phyloP scores from a whole-genome alignment of 2,113 vertebrate genomes.

The Ranitomeya variabilis region DNA sequence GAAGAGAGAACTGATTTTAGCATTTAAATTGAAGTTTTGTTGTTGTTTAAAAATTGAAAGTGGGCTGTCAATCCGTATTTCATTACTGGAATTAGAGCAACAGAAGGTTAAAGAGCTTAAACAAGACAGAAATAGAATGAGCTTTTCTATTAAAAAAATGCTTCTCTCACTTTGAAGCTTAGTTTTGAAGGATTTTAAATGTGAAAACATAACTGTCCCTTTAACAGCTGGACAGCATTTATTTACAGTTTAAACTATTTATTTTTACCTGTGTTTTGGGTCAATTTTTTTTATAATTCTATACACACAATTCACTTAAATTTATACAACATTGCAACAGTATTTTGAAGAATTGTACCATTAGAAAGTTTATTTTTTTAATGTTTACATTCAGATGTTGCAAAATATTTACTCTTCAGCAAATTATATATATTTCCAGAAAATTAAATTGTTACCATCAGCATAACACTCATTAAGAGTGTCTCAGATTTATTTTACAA shows the following conservation, averaged over 20 bases:
- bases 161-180: conserved; percentile 63
- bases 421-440: too few relatives aligned
- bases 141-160: conserved; percentile 62
- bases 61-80: conserved; percentile 64
- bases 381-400: too few relatives aligned
- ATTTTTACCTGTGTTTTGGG: neutral
- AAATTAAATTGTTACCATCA: too few relatives aligned
- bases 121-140: conserved; percentile 67
- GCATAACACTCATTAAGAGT: too few relatives aligned
- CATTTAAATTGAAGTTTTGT: conserved; percentile 25
- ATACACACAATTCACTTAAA: neutral
- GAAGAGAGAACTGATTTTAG: neutral
- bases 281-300: neutral
- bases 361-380: too few relatives aligned
- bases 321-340: too few relatives aligned
- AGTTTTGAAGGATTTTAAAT: conserved; percentile 53
- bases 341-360: too few relatives aligned
- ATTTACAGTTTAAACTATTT: conserved; percentile 13
- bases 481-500: too few relatives aligned
- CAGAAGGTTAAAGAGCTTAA: conserved; percentile 70
- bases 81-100: conserved; percentile 66
- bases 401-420: too few relatives aligned
- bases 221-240: conserved; percentile 22
- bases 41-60: conserved; percentile 59
- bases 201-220: conserved; percentile 12